Evolutionary conservation across 2,113 vertebrate genomes (phyloP), one percentile per base, ranked within the genome.

Genomic region (Pollachius pollachius): DNA sequence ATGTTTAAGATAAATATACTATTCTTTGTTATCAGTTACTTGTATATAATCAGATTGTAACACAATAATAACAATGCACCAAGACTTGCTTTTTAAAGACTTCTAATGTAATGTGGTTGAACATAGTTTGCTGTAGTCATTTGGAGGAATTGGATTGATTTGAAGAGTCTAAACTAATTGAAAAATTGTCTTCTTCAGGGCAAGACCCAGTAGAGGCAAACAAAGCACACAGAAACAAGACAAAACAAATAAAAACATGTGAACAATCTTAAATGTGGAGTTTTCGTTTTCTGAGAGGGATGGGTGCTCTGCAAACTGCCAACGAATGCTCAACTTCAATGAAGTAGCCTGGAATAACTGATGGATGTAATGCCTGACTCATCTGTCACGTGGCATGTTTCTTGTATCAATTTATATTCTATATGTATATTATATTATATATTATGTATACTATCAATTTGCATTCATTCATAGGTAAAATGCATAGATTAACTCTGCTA

Each of bases 81-180:
- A 64, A 58, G 21, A 78, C 76, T 75, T 81, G 80, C 60, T 72
- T 62, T 18, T 41, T 60, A 79, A 65, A 59, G 74, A 79, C 34
- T 2, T 0, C 18, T 52, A 1, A 0, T 48, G 11, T 12, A 52
- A 64, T 62, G 52, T 15, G 62, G 17, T 56, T 19, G 52, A 65
- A 52, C 65, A 70, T 70, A 41, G 62, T 71, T 75, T 77, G 66
- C 59, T 73, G 41, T 73, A 25, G 63, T 15, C 6, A 30, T 11
- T 25, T 18, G 64, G 2, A 8, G 1, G 15, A 11, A 52, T 11
- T 52, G 7, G 7, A 1, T 8, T 52, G 7, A 23, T 23, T 23
- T 23, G 21, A 23, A 23, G 21, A 23, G 21, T 23, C 21, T 23
- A 23, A 1, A 23, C 15, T 1, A 15, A 71, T 17, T 23, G 15